A percentile compares a stretch with the other conserved stretches of the same genome.
These are phyloP conservation scores for Poeciliopsis turrubarensis DNA, from an alignment of 2,113 vertebrate species.

Conservation along the genomic window DNA sequence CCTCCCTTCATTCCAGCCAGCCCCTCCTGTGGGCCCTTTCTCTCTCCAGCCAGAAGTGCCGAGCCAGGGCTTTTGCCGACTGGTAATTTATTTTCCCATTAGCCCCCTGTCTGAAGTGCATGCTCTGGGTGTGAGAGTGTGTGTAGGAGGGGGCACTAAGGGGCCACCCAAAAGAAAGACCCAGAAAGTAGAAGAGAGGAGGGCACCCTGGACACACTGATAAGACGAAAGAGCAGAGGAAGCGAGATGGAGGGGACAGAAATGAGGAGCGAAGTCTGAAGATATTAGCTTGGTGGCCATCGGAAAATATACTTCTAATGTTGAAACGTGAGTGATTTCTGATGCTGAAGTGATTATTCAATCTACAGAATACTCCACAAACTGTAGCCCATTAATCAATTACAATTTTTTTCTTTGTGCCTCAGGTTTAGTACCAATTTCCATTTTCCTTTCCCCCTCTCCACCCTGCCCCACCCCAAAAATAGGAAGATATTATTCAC, in stretches of 20 bases:
- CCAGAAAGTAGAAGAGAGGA: conserved; percentile 65
- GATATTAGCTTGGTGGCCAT: conserved; percentile 47
- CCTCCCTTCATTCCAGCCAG: conserved; percentile 21
- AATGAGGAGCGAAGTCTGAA: conserved; percentile 38
- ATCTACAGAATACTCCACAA: neutral
- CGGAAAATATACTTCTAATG: conserved; percentile 36
- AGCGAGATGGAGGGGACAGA: conserved; percentile 23
- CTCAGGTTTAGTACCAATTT: neutral
- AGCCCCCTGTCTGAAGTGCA: conserved; percentile 79
- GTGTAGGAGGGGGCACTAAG: conserved; percentile 54
- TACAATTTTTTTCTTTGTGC: no score
- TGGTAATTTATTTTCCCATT: conserved; percentile 82
- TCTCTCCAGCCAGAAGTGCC: conserved; percentile 73
- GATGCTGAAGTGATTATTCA: neutral
- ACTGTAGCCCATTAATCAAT: neutral
- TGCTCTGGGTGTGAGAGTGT: conserved; percentile 74
- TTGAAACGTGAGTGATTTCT: conserved; percentile 1
- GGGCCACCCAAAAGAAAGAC: conserved; percentile 77
- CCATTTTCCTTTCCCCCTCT: no score
- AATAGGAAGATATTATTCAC: neutral
- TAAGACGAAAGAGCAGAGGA: conserved; percentile 53
- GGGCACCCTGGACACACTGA: conserved; percentile 75
- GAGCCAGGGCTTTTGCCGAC: conserved; percentile 76
- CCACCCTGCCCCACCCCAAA: neutral
- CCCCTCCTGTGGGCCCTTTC: conserved; percentile 40